Conservation (phyloP, 2,113 vertebrate genomes). For the Meriones unguiculatus region DNA sequence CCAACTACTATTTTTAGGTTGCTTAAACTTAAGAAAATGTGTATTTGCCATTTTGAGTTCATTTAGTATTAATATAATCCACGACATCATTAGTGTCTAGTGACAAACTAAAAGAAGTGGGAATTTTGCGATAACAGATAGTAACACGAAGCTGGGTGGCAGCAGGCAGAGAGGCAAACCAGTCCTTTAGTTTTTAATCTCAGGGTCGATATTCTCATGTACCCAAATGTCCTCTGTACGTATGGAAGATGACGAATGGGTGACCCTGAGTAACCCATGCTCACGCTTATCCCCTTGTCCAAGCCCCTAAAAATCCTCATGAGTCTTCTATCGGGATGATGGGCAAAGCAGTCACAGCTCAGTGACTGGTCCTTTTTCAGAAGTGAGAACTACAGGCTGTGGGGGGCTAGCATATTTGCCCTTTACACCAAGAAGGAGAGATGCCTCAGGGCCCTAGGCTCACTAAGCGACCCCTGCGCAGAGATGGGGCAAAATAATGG, state of each 20-base stretch:
- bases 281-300: not conserved
- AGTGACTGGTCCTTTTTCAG: conserved; percentile 28
- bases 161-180: conserved; percentile 74
- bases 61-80: conserved; percentile 33
- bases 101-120: conserved; percentile 54
- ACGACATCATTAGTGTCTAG: not conserved
- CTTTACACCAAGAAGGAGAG: not conserved
- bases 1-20: conserved; percentile 59
- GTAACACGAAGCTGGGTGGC: conserved; percentile 58
- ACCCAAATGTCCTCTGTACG: conserved; percentile 1
- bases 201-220: conserved; percentile 71
- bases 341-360: conserved; percentile 28
- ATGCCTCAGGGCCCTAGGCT: not conserved
- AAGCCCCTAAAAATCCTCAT: not conserved
- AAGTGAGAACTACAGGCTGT: conserved; percentile 12
- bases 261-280: not conserved
- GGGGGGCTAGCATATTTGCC: not conserved
- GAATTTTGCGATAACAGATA: conserved; percentile 38
- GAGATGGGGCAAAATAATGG: not conserved
- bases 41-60: conserved; percentile 15
- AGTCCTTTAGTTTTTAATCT: conserved; percentile 71
- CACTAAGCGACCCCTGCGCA: not conserved
- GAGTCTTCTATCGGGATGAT: not conserved
- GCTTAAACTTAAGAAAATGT: not conserved
- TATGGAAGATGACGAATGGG: conserved; percentile 24